Conservation (phyloP, 2,113 vertebrate genomes). For the Crotalus viridis region DNA sequence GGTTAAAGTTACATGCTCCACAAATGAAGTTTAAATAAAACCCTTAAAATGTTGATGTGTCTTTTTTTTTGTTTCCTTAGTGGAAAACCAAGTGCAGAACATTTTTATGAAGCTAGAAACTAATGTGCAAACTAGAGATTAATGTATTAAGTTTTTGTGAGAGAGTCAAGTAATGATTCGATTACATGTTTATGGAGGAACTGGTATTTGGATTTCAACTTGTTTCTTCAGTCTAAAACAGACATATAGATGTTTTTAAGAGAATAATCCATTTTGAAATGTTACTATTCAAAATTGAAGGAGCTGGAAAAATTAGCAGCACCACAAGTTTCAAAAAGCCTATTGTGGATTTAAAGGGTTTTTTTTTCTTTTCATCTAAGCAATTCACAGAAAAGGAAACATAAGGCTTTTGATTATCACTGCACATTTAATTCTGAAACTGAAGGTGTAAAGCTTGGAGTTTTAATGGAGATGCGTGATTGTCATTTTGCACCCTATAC, state of each 20-base stretch:
- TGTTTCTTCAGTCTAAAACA: slow-evolving; percentile 62
- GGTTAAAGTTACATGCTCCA: slow-evolving; percentile 62
- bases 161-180: slow-evolving; percentile 51
- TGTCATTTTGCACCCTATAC: slow-evolving; percentile 41
- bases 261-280: slow-evolving; percentile 36
- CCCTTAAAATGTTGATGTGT: slow-evolving; percentile 27
- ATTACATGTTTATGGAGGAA: slow-evolving; percentile 60
- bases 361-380: slow-evolving; percentile 56
- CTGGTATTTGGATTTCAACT: slow-evolving; percentile 49
- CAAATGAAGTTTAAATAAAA: slow-evolving; percentile 54
- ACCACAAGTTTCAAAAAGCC: slow-evolving; percentile 52
- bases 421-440: slow-evolving; percentile 68
- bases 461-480: slow-evolving; percentile 49
- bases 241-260: slow-evolving; percentile 52
- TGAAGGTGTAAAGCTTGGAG: slow-evolving; percentile 52
- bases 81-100: slow-evolving; percentile 51
- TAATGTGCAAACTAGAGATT: slow-evolving; percentile 66
- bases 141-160: slow-evolving; percentile 49
- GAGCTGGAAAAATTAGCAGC: slow-evolving; percentile 50
- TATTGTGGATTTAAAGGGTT: slow-evolving; percentile 54
- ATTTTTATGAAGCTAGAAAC: slow-evolving; percentile 54
- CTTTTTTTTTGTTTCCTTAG: slow-evolving; percentile 2
- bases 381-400: slow-evolving; percentile 72
- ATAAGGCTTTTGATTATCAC: slow-evolving; percentile 77
- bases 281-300: slow-evolving; percentile 30